Evolutionary conservation across 1,140 invertebrate genomes (phyloP), one percentile per base, ranked within the genome.

Genomic region (Bombus superbus): DNA sequence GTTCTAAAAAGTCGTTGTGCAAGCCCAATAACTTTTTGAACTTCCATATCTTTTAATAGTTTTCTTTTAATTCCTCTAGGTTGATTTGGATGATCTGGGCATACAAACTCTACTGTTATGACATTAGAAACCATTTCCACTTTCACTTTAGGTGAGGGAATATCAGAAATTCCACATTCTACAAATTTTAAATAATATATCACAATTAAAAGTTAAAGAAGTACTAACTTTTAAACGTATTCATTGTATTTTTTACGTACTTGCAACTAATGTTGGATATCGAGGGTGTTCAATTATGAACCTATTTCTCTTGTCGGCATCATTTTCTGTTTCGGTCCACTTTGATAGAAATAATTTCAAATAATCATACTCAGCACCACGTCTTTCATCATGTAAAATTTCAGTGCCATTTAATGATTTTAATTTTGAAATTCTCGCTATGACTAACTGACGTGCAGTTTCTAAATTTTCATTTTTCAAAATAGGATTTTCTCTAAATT

Each of bases 341-440:
- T 97, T 96, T 38, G 96, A 94, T 1, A 97, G 97, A 95, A 97
- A 97, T 38, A 97, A 96, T 95, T 98, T 98, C 90, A 98, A 94
- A 92, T 98, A 98, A 95, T 98, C 98, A 84, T 98, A 97, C 92
- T 98, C 98, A 0, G 98, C 97, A n/a, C 98, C 98, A 91, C 97
- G 96, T 85, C 97, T 96, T 86, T 98, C 96, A 72, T 97, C 96
- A 1, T 95, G 90, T 13, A 94, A 95, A 86, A 98, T 96, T 94
- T 96, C 93, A 38, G 96, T 96, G 32, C 97, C 96, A 94, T 98
- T 98, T 10, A 98, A 93, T 91, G 96, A 95, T 95, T 97, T 94
- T 64, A 96, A 91, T 83, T 86, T 92, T 62, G 95, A 96, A 92
- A 98, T 96, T 95, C 97, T 97, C 25, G 97, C 97, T 69, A 98